Evolutionary conservation across 2,113 vertebrate genomes (phyloP).

Genomic region (Serinus canaria): DNA sequence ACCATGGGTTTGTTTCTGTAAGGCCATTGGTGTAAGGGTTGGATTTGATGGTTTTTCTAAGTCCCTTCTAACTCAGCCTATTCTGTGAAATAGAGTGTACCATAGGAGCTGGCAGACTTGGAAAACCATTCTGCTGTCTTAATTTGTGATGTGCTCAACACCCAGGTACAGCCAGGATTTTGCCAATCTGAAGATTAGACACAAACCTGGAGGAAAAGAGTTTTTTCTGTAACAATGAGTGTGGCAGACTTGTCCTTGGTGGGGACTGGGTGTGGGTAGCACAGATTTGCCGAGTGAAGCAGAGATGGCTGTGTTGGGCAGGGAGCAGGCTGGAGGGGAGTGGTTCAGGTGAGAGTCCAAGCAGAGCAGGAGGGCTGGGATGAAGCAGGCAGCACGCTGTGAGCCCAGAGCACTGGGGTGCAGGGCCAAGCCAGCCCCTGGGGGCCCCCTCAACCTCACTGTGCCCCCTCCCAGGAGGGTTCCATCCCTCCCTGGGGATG

Average conservation of each 20-base stretch:
- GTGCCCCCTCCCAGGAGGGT: not conserved
- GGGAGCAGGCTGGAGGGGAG: not conserved
- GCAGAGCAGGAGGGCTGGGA: not conserved
- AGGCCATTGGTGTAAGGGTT: not conserved
- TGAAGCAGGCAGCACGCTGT: fast-evolving
- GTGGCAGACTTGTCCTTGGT: not conserved
- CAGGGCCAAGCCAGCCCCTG: not conserved
- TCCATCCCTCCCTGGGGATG: not conserved
- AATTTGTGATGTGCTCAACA: not conserved
- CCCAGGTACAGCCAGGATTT: not conserved
- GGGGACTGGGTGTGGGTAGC: not conserved
- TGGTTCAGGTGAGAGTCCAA: too few relatives aligned
- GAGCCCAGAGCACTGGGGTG: not conserved
- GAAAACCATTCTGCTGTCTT: not conserved
- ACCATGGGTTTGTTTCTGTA: not conserved
- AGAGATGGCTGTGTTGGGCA: not conserved
- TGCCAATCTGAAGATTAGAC: not conserved
- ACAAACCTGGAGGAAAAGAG: not conserved
- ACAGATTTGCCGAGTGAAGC: not conserved
- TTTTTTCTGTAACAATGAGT: not conserved
- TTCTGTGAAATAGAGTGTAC: not conserved
- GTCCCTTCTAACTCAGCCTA: not conserved
- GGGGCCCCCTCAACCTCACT: fast-evolving
- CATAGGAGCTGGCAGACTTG: not conserved
- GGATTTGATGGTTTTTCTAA: too few relatives aligned